Evolutionary conservation across 2,113 vertebrate genomes (phyloP).

Genomic region (Lophura nycthemera): DNA sequence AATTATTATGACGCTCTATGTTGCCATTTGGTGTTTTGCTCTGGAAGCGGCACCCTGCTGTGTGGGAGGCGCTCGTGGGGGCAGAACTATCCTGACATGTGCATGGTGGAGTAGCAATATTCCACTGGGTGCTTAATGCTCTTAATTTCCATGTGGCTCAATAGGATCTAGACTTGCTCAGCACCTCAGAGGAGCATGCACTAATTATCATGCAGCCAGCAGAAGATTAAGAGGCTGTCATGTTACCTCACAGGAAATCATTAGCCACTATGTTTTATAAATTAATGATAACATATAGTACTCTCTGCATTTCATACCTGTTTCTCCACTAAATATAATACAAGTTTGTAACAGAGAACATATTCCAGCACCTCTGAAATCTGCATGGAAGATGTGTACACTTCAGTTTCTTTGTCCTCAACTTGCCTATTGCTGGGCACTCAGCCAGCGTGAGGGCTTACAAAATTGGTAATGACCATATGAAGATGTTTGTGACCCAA

Average conservation of each 20-base stretch:
- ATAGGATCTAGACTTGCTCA: not conserved
- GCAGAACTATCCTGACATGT: not conserved
- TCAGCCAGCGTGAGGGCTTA: not conserved
- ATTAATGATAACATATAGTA: not conserved
- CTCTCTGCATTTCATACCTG: not conserved
- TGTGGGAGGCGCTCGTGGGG: rapidly evolving
- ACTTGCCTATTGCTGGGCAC: not conserved
- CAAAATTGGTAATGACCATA: not conserved
- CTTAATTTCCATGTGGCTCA: not conserved
- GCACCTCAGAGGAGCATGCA: not conserved
- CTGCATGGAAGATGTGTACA: not conserved
- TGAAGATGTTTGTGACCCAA: not conserved
- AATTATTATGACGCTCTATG: not conserved
- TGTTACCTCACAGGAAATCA: not conserved
- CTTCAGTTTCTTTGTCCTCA: not conserved
- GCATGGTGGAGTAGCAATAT: rapidly evolving
- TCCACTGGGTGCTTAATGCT: not conserved
- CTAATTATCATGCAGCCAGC: not conserved
- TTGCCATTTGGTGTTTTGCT: not conserved
- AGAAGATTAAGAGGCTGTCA: not conserved
- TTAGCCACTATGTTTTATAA: not conserved
- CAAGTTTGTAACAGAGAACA: not conserved
- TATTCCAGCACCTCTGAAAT: not conserved
- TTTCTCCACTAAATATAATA: not conserved
- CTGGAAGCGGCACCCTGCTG: not conserved